Base-by-base conservation (phyloP, 2,113 vertebrate species). In the Planiliza haematocheilus region DNA sequence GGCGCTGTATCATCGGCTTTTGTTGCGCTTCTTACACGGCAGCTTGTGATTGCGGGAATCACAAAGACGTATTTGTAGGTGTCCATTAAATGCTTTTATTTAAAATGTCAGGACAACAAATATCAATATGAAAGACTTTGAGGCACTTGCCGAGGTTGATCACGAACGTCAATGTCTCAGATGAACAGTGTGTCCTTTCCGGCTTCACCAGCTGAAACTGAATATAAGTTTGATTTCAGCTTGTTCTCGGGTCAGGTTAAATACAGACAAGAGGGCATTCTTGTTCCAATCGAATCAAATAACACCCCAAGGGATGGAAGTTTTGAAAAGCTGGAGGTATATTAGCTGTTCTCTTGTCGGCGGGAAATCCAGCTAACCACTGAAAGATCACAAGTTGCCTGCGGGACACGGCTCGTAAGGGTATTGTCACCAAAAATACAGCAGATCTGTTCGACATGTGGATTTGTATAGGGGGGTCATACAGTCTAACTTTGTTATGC, bases 311-410 rank as follows among this genome's bases (percentile, higher is more conserved):
- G 20, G 42, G 52, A 43, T 5, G 51, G n/a, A 74, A 61, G 65
- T 20, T 14, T 64, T 39, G 17, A 81, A 49, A 42, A 5, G 0
- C 61, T 7, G 24, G 8, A 34, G 41, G 48, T 37, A n/a, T 36
- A 45, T 17, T 42, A 42, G 34, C 46, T 1, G 49, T 18, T 52
- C 45, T 51, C 36, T 42, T 20, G 51, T 20, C 24, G 24, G 13
- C 4, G 56, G 70, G 17, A 66, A 67, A 78, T 14, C 16, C 43
- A 13, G 20, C 2, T 10, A 87, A 76, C 77, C 82, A 24, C 59
- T 10, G 58, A 71, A 2, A 39, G 80, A 90, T 88, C 88, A 89
- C 80, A 90, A 86, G 85, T 88, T 16, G 64, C 75, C 60, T 14
- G n/a, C 41, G 77, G 58, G 66, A 74, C 7, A 67, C 49, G n/a